A percentile compares a stretch with the other conserved stretches of the same genome.
phyloP scores from a whole-genome alignment of 1,140 invertebrate species.

The Campoletis sonorensis region DNA sequence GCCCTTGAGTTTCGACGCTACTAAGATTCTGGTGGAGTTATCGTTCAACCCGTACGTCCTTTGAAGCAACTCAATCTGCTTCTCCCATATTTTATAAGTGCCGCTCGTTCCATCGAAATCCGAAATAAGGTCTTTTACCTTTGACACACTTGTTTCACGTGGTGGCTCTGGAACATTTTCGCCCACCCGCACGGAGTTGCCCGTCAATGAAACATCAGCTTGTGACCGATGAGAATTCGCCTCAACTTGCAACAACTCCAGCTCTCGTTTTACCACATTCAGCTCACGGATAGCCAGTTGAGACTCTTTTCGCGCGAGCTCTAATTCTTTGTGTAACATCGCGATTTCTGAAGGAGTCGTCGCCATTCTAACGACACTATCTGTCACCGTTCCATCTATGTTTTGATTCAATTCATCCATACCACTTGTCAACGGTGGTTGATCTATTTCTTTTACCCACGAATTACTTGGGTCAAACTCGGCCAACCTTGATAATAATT shows the following conservation, averaged over 20 bases:
- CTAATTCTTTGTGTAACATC: not conserved
- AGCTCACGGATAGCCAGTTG: not conserved
- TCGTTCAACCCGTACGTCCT: conserved; percentile 15
- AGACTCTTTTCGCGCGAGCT: conserved; percentile 5
- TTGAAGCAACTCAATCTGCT: conserved; percentile 3
- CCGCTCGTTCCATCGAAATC: conserved; percentile 30
- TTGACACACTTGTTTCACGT: not conserved
- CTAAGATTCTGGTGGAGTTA: conserved; percentile 24
- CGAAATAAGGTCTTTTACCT: not conserved
- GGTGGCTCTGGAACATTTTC: not conserved
- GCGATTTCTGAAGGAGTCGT: too few species aligned
- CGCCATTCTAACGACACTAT: not conserved
- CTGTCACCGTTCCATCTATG: not conserved
- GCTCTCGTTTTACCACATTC: not conserved
- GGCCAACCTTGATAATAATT: conserved; percentile 1
- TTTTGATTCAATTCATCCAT: not conserved
- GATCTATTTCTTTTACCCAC: not conserved
- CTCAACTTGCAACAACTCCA: not conserved
- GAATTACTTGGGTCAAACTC: not conserved
- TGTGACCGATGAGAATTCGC: not conserved
- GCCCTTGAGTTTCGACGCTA: conserved; percentile 32
- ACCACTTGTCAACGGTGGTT: not conserved
- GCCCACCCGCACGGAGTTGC: not conserved
- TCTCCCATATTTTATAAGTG: conserved; percentile 29
- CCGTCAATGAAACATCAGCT: not conserved